Percentiles rank a stretch among this genome's conserved stretches.
phyloP scores from a whole-genome alignment of 1,140 invertebrate genomes.

The Halyomorpha halys region DNA sequence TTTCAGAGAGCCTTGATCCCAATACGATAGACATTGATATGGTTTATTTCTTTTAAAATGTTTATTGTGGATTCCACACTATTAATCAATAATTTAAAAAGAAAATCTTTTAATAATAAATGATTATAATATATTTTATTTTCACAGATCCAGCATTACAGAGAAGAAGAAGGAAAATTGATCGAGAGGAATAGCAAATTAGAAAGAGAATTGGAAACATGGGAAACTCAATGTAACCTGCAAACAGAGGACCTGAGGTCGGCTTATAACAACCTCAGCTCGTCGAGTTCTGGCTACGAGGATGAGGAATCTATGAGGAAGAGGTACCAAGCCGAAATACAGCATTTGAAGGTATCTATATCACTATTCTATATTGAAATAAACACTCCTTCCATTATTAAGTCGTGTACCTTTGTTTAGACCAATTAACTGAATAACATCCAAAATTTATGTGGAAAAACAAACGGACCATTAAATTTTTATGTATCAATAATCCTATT shows the following conservation, averaged over 20 bases:
- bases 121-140: background rate
- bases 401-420: too few species aligned
- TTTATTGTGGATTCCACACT: too few species aligned
- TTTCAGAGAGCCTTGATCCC: too few species aligned
- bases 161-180: constrained; percentile 39
- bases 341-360: constrained; percentile 55
- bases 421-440: too few species aligned
- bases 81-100: too few species aligned
- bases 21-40: too few species aligned
- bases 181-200: constrained; percentile 52
- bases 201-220: constrained; percentile 52
- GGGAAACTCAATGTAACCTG: constrained; percentile 65
- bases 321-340: constrained; percentile 74
- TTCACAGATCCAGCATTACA: constrained; percentile 36
- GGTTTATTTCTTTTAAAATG: too few species aligned
- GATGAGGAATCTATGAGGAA: constrained; percentile 56
- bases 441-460: too few species aligned
- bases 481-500: background rate
- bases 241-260: constrained; percentile 61
- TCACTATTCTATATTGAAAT: too few species aligned
- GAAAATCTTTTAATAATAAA: too few species aligned
- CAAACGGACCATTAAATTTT: too few species aligned
- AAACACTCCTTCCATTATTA: too few species aligned
- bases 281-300: constrained; percentile 24
- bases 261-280: constrained; percentile 47